Evolutionary conservation across 2,113 vertebrate species (phyloP).

Genomic region (Pollachius pollachius): DNA sequence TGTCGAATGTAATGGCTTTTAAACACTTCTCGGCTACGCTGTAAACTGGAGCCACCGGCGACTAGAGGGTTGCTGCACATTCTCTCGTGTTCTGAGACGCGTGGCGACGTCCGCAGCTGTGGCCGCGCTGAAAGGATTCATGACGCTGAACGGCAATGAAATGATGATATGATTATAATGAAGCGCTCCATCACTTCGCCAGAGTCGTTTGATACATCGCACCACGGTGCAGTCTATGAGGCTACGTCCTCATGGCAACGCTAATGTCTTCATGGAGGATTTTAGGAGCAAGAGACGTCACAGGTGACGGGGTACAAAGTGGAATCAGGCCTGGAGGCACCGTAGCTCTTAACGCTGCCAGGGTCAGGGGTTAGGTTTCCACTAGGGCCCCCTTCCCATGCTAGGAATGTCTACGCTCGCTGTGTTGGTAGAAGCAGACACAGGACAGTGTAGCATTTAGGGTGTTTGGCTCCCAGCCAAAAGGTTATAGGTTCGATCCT

Average conservation of each 20-base stretch:
- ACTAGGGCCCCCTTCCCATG: not conserved
- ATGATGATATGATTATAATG: constrained; percentile 18
- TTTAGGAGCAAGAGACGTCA: constrained; percentile 25
- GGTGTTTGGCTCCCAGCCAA: too few species aligned
- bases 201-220: constrained; percentile 35
- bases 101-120: too few species aligned
- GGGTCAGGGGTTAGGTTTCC: constrained; percentile 26
- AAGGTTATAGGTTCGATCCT: too few species aligned
- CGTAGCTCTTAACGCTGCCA: not conserved
- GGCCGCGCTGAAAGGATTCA: too few species aligned
- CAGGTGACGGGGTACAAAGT: too few species aligned
- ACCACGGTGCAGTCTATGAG: constrained; percentile 30
- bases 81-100: too few species aligned
- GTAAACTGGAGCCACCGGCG: too few species aligned
- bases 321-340: too few species aligned
- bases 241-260: constrained; percentile 24
- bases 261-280: constrained; percentile 28
- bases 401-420: constrained; percentile 5
- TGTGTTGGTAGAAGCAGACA: not conserved
- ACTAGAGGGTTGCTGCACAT: too few species aligned
- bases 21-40: too few species aligned
- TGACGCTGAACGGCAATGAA: constrained; percentile 19
- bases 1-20: too few species aligned
- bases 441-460: too few species aligned
- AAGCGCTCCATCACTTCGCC: constrained; percentile 40